These are phyloP conservation scores for Sesamia nonagrioides DNA, from an alignment of 1,140 invertebrate genomes.

Conservation along the genomic window DNA sequence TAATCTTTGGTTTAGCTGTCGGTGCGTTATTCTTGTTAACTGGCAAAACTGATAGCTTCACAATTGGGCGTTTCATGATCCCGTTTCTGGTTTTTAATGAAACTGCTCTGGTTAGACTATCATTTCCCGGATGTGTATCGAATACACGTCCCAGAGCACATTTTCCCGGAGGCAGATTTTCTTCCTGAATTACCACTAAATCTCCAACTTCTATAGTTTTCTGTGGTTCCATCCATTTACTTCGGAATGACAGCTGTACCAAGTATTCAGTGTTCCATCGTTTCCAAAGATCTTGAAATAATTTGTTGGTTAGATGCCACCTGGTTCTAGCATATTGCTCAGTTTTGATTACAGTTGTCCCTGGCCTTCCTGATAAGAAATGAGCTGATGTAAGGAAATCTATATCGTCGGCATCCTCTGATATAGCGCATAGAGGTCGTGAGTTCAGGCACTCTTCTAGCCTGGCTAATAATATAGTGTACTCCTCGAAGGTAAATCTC, in stretches of 20 bases:
- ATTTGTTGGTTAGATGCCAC: background rate
- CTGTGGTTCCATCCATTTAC: background rate
- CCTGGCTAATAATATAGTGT: background rate
- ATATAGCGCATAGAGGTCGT: background rate
- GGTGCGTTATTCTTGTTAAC: background rate
- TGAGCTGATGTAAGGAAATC: background rate
- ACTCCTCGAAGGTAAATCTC: background rate
- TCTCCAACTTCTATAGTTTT: too few relatives aligned
- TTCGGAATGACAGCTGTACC: background rate
- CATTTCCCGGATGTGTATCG: background rate
- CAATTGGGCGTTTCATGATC: background rate
- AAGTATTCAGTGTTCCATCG: constrained; percentile 51
- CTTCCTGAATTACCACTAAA: too few relatives aligned
- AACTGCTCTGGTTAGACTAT: background rate
- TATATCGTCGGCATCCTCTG: background rate
- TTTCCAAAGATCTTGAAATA: constrained; percentile 21
- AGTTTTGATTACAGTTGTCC: background rate
- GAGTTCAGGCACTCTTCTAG: background rate
- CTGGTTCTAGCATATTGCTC: constrained; percentile 21
- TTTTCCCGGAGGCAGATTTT: too few relatives aligned
- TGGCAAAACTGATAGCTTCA: background rate
- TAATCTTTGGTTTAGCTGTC: background rate
- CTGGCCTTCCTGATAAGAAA: constrained; percentile 11
- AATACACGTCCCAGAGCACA: background rate
- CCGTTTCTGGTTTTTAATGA: constrained; percentile 8